phyloP scores from a whole-genome alignment of 2,888 invertebrate species.

The Periphyllus acericola region DNA sequence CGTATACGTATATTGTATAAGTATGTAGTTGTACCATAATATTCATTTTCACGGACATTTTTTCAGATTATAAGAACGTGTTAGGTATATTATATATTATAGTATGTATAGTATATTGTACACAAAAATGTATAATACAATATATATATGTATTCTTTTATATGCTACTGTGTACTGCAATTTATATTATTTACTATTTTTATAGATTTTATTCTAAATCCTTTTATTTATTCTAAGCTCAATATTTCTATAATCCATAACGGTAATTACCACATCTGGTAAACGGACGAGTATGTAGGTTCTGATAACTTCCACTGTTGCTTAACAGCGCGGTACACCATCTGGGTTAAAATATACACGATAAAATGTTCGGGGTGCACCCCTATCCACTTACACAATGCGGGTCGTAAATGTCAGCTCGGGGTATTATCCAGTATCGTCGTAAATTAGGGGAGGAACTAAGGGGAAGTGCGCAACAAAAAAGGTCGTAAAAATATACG shows the following conservation, averaged over 20 bases:
- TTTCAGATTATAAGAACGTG: too few species aligned
- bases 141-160: too few species aligned
- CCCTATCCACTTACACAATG: constrained; percentile 42
- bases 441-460: constrained; percentile 49
- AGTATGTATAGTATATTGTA: too few species aligned
- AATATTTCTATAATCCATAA: neutral
- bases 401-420: constrained; percentile 45
- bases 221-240: neutral
- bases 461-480: constrained; percentile 39
- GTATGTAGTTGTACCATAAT: too few species aligned
- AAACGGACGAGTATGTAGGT: neutral
- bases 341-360: constrained; percentile 48
- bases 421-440: constrained; percentile 23
- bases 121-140: too few species aligned
- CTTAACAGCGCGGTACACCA: constrained; percentile 26
- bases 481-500: constrained; percentile 41
- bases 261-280: constrained; percentile 2
- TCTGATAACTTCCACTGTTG: constrained; percentile 36
- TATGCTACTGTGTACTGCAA: too few species aligned
- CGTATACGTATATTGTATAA: too few species aligned
- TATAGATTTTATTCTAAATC: too few species aligned
- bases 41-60: too few species aligned
- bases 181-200: too few species aligned
- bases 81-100: too few species aligned
- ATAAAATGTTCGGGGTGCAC: constrained; percentile 39